Conservation (phyloP, 2,113 vertebrate species). For the Oncorhynchus gorbuscha region DNA sequence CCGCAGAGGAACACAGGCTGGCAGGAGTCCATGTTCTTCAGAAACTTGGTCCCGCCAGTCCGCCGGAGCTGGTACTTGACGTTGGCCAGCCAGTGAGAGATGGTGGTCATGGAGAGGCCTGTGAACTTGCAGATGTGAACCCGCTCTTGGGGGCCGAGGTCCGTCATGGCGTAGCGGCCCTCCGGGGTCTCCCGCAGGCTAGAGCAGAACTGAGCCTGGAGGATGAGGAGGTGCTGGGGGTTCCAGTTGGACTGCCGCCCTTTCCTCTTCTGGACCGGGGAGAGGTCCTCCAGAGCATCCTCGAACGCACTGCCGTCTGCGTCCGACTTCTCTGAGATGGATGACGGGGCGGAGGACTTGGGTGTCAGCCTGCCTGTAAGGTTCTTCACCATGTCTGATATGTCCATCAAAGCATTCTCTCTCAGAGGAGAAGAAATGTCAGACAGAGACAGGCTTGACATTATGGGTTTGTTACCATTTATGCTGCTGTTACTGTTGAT, state of each 20-base stretch:
- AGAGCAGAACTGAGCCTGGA: constrained; percentile 97
- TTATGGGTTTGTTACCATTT: constrained; percentile 75
- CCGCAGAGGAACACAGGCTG: constrained; percentile 99
- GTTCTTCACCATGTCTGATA: constrained; percentile 99
- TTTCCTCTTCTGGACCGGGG: constrained; percentile 94
- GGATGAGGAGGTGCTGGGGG: constrained; percentile 96
- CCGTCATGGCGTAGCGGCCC: constrained; percentile 97
- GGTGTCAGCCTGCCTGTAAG: constrained; percentile 95
- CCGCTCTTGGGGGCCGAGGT: constrained; percentile 96
- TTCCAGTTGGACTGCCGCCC: constrained; percentile 99
- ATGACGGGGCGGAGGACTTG: constrained; percentile 95
- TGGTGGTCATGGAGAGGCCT: constrained; percentile 99
- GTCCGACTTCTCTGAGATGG: constrained; percentile 95
- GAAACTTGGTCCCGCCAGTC: constrained; percentile 98
- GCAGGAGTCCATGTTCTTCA: constrained; percentile 99
- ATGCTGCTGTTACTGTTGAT: constrained; percentile 56
- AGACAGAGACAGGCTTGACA: constrained; percentile 78
- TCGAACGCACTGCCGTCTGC: constrained; percentile 94
- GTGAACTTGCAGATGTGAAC: constrained; percentile 99
- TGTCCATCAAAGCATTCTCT: constrained; percentile 97
- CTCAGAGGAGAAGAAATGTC: constrained; percentile 85
- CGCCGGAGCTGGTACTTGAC: constrained; percentile 99
- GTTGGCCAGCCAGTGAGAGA: constrained; percentile 99
- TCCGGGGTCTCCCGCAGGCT: constrained; percentile 94
- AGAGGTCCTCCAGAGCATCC: constrained; percentile 93